Evolutionary conservation across 2,888 invertebrate species (phyloP), one percentile per base, ranked within the genome.

Genomic region (Drosophila meridiana): DNA sequence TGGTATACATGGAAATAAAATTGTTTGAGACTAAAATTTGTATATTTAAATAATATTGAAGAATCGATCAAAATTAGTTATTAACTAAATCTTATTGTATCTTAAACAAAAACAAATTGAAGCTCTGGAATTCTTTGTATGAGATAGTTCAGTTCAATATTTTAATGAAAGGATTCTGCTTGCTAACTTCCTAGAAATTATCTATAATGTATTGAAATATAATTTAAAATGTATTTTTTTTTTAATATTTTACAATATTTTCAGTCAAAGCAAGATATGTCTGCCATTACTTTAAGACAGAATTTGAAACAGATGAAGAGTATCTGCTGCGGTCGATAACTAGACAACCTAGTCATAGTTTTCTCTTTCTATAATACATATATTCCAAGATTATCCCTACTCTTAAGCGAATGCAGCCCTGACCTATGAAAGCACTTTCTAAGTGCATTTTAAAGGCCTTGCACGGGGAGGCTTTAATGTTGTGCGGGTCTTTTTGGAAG

Each of bases 401-500:
- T 45, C 36, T 40, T 34, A 26, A 28, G 26, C 42, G n/a, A 30
- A 1, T 56, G 42, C 65, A 59, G 30, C 14, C 45, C 43, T 60
- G 11, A 14, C 26, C 20, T 38, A 11, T 5, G 5, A 53, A 3
- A 0, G 0, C 36, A 28, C 38, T 69, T 59, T 43, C 34, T n/a
- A 56, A n/a, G 13, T 50, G 9, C 26, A 0, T 20, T 78, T 71
- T 69, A 67, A 72, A 69, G 57, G 5, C 11, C 3, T 2, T 26
- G 34, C 43, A n/a, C 52, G n/a, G 50, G 8, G 5, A 13, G n/a
- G 34, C 53, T 58, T 66, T 47, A 75, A 75, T 43, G 60, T 68
- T 60, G 20, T 13, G 9, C 26, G n/a, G 45, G n/a, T 13, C 30
- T 62, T 64, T 28, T 30, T 59, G 47, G 57, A 50, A 71, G 63